These are phyloP conservation scores for Ailurus styani DNA, from an alignment of 2,113 vertebrate species.

Conservation along the genomic window DNA sequence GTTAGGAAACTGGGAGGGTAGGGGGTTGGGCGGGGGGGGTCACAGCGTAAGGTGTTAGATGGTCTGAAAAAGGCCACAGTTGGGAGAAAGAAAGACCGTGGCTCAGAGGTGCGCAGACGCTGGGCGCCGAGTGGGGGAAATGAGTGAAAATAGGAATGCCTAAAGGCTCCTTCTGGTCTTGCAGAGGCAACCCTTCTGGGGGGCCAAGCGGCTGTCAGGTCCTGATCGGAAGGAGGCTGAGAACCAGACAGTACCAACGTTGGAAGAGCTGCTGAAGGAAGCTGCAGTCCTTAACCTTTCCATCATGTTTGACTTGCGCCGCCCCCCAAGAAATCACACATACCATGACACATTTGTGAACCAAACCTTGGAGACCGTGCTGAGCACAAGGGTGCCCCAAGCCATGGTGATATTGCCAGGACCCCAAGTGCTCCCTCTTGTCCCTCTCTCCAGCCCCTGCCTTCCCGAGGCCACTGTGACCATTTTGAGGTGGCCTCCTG, in stretches of 20 bases:
- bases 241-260: conserved; percentile 82
- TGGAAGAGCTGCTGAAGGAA: conserved; percentile 80
- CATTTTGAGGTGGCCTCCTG: neutral
- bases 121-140: neutral
- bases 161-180: neutral
- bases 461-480: conserved; percentile 76
- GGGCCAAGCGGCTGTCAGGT: conserved; percentile 79
- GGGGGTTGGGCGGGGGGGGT: neutral
- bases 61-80: neutral
- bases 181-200: conserved; percentile 87
- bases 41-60: neutral
- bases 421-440: neutral
- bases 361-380: conserved; percentile 62
- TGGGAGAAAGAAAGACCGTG: conserved; percentile 3
- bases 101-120: neutral
- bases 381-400: conserved; percentile 53
- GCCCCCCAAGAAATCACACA: conserved; percentile 78
- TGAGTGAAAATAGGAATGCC: neutral
- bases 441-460: neutral
- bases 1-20: neutral
- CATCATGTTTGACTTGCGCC: conserved; percentile 91
- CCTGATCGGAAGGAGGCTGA: conserved; percentile 70
- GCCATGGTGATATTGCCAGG: conserved; percentile 57
- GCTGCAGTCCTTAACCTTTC: conserved; percentile 83
- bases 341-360: conserved; percentile 79